Conservation (phyloP, 2,888 invertebrate genomes). For the Meghimatium bilineatum region DNA sequence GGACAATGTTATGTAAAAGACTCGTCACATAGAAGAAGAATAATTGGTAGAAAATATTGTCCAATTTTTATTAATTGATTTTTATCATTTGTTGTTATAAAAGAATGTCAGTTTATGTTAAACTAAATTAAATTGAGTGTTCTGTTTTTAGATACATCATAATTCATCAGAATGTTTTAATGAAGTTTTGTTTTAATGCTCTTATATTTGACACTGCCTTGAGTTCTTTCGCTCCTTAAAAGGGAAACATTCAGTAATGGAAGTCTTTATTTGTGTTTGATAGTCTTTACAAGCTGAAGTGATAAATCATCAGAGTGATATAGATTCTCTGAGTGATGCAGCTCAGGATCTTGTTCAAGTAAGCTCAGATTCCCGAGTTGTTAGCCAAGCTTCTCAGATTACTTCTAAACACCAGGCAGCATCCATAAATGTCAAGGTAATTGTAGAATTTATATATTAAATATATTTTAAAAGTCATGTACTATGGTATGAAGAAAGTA, state of each 20-base stretch:
- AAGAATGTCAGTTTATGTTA: background rate
- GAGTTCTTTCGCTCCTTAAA: no score
- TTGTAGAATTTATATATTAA: background rate
- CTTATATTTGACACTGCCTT: slow-evolving; percentile 37
- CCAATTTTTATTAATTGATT: background rate
- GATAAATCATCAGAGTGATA: slow-evolving; percentile 80
- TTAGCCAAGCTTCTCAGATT: slow-evolving; percentile 73
- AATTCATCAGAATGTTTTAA: background rate
- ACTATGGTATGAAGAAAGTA: no score
- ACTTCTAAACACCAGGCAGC: slow-evolving; percentile 71
- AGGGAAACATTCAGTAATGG: no score
- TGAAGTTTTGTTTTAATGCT: background rate
- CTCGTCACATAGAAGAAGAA: no score
- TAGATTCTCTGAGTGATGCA: slow-evolving; percentile 93
- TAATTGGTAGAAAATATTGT: no score
- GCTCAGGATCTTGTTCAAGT: slow-evolving; percentile 81
- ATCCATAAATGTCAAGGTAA: slow-evolving; percentile 48
- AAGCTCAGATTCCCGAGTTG: slow-evolving; percentile 71
- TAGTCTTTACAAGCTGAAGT: slow-evolving; percentile 69
- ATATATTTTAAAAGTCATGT: no score
- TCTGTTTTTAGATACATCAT: background rate
- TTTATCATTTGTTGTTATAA: background rate
- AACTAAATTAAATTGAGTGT: background rate
- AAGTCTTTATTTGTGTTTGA: no score
- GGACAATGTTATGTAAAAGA: no score